These are phyloP conservation scores for Axinella damicornis DNA, from an alignment of 37 sponge, comb jelly and placozoan species.

Conservation along the genomic window DNA sequence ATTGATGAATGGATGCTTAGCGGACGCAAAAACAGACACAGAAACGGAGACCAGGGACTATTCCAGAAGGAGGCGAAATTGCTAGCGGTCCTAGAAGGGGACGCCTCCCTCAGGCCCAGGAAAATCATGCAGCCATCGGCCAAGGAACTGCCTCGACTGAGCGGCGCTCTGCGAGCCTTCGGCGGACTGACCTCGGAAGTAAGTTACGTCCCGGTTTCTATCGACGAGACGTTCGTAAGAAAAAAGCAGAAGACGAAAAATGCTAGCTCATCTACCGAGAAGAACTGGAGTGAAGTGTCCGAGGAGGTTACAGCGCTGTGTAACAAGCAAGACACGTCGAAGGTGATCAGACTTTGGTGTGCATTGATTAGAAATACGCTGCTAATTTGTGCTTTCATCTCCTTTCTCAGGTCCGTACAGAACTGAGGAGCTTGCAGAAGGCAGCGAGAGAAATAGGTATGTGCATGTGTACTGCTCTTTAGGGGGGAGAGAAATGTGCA, in stretches of 20 bases:
- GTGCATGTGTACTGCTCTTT: too few species aligned
- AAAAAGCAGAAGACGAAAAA: slow-evolving; percentile 15
- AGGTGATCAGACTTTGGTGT: slow-evolving; percentile 3
- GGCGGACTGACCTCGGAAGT: slow-evolving; percentile 43
- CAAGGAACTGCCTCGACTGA: slow-evolving; percentile 45
- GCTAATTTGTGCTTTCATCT: background rate
- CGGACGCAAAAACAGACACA: background rate
- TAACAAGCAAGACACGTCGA: background rate
- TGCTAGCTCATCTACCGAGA: background rate
- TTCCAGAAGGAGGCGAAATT: background rate
- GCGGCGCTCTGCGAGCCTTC: slow-evolving; percentile 58
- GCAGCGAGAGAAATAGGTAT: slow-evolving; percentile 57
- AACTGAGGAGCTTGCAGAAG: slow-evolving; percentile 32
- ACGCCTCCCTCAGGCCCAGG: background rate
- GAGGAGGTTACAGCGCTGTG: background rate
- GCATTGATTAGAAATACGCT: background rate
- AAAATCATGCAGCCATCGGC: slow-evolving; percentile 11
- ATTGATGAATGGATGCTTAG: too few species aligned
- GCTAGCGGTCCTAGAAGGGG: background rate
- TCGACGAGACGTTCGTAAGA: slow-evolving; percentile 9
- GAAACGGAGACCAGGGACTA: background rate
- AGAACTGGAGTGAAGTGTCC: background rate
- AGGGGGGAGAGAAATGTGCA: too few species aligned
- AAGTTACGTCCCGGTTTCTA: background rate
- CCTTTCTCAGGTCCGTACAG: slow-evolving; percentile 22